Base-by-base conservation (phyloP, 2,888 invertebrate species). In the Suillia variegata region DNA sequence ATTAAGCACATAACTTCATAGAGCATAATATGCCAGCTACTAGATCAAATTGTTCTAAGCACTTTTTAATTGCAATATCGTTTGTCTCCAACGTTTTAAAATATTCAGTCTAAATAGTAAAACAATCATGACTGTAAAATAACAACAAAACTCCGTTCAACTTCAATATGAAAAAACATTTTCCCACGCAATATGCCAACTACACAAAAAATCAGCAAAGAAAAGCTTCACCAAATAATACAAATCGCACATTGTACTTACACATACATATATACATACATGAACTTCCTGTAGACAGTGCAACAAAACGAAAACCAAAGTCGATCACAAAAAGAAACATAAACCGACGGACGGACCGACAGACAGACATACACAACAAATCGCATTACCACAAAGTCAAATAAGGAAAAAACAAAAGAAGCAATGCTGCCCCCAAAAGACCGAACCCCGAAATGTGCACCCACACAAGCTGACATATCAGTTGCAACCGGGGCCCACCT, bases 341-440 rank as follows among this genome's bases (percentile, higher is more conserved):
- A 38, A 13, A 38, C 38, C n/a, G n/a, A n/a, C n/a, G n/a, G n/a
- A n/a, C n/a, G n/a, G 38, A 38, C 45, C 17, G 13, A 45, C 17
- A 45, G 6, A 13, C 6, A 45, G 13, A 45, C 45, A 13, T 20
- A 18, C 45, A 18, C 18, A 20, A 45, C 17, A 45, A 45, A 45
- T 45, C 18, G 18, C 20, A 20, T 18, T 18, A 20, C 13, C 45
- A 13, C 45, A 38, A 38, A 10, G 38, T 8, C 45, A 45, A 45
- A 45, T 45, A 45, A 45, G 45, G 18, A 45, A 45, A n/a, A n/a
- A n/a, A n/a, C n/a, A n/a, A n/a, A 45, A 45, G 20, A 45, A 45
- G 13, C 45, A 20, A 17, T 13, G 18, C 18, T n/a, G 4, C 38
- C 15, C 38, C n/a, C 38, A 38, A 38, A n/a, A n/a, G n/a, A n/a